phyloP scores from a whole-genome alignment of 2,113 vertebrate genomes.

The Neotoma lepida region DNA sequence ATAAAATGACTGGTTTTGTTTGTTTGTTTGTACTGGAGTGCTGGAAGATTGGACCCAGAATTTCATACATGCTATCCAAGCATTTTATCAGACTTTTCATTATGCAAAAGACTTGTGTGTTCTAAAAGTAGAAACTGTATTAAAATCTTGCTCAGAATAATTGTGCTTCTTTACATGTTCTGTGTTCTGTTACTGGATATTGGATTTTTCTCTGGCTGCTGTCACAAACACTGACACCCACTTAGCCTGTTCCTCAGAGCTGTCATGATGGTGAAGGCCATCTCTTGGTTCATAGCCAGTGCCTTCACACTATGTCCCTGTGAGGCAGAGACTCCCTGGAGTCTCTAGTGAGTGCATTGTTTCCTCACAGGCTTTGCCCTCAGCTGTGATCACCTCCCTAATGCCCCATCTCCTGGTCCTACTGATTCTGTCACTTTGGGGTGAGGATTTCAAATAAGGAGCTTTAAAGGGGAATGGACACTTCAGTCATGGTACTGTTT shows the following conservation, averaged over 20 bases:
- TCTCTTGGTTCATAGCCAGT: neutral
- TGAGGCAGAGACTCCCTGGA: neutral
- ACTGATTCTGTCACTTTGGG: neutral
- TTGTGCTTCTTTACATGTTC: neutral
- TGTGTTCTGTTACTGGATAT: neutral
- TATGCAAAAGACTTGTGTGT: neutral
- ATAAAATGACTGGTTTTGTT: neutral
- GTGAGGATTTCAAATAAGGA: neutral
- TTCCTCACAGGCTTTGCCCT: too few species aligned
- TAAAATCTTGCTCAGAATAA: neutral
- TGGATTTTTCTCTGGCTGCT: neutral
- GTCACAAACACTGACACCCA: neutral
- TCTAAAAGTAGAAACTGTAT: neutral
- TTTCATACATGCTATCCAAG: neutral
- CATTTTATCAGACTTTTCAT: neutral
- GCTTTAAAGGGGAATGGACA: too few species aligned
- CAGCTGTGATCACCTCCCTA: neutral
- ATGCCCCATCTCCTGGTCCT: neutral
- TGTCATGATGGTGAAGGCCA: neutral
- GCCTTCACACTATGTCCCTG: neutral
- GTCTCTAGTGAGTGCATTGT: neutral
- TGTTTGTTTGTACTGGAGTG: neutral
- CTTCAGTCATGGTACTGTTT: neutral
- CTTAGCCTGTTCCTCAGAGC: neutral
- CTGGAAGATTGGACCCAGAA: neutral